Conservation (phyloP, 2,113 vertebrate species). For the Tupaia chinensis region DNA sequence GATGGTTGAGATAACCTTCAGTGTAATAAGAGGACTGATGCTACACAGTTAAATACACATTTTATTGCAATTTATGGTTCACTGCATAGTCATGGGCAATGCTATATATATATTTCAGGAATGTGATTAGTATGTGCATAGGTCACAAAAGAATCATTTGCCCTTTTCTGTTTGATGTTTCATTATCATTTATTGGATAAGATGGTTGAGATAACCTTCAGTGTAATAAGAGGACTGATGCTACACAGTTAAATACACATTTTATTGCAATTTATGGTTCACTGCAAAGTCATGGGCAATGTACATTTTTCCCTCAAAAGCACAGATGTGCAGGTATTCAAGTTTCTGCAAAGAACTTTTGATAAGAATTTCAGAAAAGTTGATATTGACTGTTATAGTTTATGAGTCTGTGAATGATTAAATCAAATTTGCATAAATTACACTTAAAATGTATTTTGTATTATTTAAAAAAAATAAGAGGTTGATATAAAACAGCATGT, state of each 20-base stretch:
- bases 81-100: not conserved
- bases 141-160: not conserved
- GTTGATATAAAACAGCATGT: not conserved
- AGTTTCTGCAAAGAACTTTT: not conserved
- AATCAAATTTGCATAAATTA: not conserved
- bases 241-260: not conserved
- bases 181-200: not conserved
- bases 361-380: not conserved
- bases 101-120: not conserved
- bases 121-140: not conserved
- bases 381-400: not conserved
- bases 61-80: not conserved
- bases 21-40: not conserved
- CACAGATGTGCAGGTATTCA: not conserved
- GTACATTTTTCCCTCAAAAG: not conserved
- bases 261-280: not conserved
- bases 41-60: not conserved
- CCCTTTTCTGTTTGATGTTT: not conserved
- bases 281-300: not conserved
- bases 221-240: not conserved
- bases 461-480: not conserved
- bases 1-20: not conserved
- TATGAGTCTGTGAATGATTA: not conserved
- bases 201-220: not conserved
- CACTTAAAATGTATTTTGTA: not conserved